Percentiles rank a stretch among this genome's conserved stretches.
These are phyloP conservation scores for Odontesthes bonariensis DNA, from an alignment of 2,113 vertebrate genomes.

Conservation along the genomic window DNA sequence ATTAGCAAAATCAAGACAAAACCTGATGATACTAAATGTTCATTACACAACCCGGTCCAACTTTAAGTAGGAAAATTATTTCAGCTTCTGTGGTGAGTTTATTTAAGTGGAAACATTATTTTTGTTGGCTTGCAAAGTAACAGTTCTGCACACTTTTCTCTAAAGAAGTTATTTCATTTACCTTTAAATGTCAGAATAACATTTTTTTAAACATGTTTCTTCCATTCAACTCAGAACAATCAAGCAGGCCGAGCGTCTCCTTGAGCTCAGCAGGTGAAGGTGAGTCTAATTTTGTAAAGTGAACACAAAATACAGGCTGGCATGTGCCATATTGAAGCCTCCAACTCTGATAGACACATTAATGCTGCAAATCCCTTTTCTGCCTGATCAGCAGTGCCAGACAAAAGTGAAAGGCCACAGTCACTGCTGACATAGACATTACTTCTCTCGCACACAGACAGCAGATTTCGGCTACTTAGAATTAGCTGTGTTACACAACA, in stretches of 20 bases:
- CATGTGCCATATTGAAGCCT: constrained; percentile 37
- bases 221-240: constrained; percentile 68
- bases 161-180: neutral
- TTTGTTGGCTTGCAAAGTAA: neutral
- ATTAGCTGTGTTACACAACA: constrained; percentile 14
- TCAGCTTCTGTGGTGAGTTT: neutral
- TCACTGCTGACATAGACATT: constrained; percentile 59
- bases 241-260: constrained; percentile 63
- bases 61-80: constrained; percentile 3
- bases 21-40: neutral
- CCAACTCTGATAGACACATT: constrained; percentile 39
- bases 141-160: too few relatives aligned
- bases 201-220: constrained; percentile 7
- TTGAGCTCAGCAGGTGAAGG: constrained; percentile 69
- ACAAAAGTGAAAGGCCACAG: constrained; percentile 63
- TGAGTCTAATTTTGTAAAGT: constrained; percentile 42
- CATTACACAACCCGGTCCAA: neutral
- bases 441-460: constrained; percentile 4
- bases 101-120: neutral
- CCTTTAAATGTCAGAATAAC: neutral
- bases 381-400: constrained; percentile 64
- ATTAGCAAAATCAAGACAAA: neutral
- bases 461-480: constrained; percentile 13
- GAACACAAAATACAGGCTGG: constrained; percentile 1
- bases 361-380: constrained; percentile 47